Evolutionary conservation across 2,797 vertebrate species (phyloP).

Genomic region (Synanceia verrucosa): DNA sequence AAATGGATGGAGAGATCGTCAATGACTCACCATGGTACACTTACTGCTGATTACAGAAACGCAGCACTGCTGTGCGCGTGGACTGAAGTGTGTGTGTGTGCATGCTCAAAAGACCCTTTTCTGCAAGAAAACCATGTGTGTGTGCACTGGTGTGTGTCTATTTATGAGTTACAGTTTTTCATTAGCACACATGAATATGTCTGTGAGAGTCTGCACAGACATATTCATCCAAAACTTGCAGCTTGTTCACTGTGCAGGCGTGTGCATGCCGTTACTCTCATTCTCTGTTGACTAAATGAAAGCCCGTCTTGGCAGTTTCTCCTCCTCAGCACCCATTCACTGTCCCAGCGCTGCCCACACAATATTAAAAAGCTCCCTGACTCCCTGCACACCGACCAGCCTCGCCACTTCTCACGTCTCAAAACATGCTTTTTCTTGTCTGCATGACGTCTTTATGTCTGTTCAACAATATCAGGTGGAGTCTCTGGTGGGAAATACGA

Average conservation of each 20-base stretch:
- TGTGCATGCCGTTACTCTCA: constrained; percentile 50
- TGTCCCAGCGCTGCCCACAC: constrained; percentile 50
- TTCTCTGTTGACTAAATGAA: constrained; percentile 63
- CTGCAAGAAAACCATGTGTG: constrained; percentile 17
- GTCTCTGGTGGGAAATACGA: constrained; percentile 62
- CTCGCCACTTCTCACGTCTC: constrained; percentile 27
- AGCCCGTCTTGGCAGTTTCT: constrained; percentile 59
- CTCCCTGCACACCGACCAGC: constrained; percentile 24
- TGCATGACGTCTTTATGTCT: constrained; percentile 59
- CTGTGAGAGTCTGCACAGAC: constrained; percentile 9
- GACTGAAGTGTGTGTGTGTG: constrained; percentile 16
- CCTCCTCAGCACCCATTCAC: constrained; percentile 62
- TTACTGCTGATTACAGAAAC: constrained; percentile 74
- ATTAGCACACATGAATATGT: constrained; percentile 46
- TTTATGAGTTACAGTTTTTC: constrained; percentile 67
- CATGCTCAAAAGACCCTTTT: constrained; percentile 19
- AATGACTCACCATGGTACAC: constrained; percentile 73
- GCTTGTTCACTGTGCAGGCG: constrained; percentile 13
- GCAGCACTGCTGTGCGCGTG: constrained; percentile 38
- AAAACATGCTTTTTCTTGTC: constrained; percentile 39
- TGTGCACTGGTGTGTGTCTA: constrained; percentile 9
- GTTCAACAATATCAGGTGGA: constrained; percentile 63
- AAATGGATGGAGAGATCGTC: constrained; percentile 64
- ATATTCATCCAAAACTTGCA: constrained; percentile 34
- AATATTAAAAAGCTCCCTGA: constrained; percentile 68